Evolutionary conservation across 2,113 vertebrate species (phyloP).

Genomic region (human): GRCh38 chr2:67782001-67782500

Average conservation of each 20-base stretch:
- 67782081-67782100: neutral
- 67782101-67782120: neutral
- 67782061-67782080: neutral
- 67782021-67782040: neutral
- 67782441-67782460: constrained; percentile 43
- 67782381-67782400: constrained; percentile 30
- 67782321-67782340: constrained; percentile 17
- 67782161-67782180: neutral
- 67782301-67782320: neutral
- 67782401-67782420: constrained; percentile 61
- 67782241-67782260: neutral
- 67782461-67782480: constrained; percentile 61
- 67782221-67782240: neutral
- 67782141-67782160: neutral
- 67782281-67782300: neutral
- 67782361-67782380: constrained; percentile 51
- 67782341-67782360: neutral
- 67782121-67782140: neutral
- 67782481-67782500: neutral
- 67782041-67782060: fast-evolving
- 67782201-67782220: constrained; percentile 9
- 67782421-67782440: constrained; percentile 28
- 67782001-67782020: neutral
- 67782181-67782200: neutral
- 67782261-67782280: neutral